Evolutionary conservation across 2,113 vertebrate genomes (phyloP).

Genomic region (Arvicanthis niloticus): DNA sequence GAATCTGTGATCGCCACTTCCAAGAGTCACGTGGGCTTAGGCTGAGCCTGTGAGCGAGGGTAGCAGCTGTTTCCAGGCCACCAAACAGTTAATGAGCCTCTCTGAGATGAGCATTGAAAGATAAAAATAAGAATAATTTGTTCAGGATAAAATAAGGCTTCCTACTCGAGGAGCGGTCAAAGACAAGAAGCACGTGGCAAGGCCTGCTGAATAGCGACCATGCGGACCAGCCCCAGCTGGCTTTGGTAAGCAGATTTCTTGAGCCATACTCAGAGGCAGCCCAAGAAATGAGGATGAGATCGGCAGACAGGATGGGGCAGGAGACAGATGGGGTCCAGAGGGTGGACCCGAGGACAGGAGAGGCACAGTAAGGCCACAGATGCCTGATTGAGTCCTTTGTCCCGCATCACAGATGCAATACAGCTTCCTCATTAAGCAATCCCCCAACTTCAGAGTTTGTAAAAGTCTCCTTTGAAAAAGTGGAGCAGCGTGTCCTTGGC

Average conservation of each 20-base stretch:
- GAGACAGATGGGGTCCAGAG: neutral
- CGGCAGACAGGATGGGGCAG: neutral
- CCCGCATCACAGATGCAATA: neutral
- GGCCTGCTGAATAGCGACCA: neutral
- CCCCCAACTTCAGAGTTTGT: neutral
- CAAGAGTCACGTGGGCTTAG: neutral
- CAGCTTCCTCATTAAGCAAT: neutral
- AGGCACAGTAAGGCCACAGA: neutral
- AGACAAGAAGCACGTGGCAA: neutral
- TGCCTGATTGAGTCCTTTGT: neutral
- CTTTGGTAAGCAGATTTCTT: neutral
- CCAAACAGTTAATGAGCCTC: constrained; percentile 47
- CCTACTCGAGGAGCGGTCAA: neutral
- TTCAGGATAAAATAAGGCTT: constrained; percentile 46
- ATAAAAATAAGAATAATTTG: constrained; percentile 54
- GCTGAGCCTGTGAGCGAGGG: neutral
- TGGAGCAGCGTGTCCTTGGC: constrained; percentile 64
- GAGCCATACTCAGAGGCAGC: neutral
- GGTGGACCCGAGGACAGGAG: neutral
- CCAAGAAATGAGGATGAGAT: neutral
- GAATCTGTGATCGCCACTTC: neutral
- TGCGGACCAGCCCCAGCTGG: neutral
- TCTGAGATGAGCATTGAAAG: constrained; percentile 3
- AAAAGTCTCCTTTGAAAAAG: constrained; percentile 45
- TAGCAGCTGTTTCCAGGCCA: neutral